Evolutionary conservation across 2,797 vertebrate genomes (phyloP).

Genomic region (Alcedo atthis): DNA sequence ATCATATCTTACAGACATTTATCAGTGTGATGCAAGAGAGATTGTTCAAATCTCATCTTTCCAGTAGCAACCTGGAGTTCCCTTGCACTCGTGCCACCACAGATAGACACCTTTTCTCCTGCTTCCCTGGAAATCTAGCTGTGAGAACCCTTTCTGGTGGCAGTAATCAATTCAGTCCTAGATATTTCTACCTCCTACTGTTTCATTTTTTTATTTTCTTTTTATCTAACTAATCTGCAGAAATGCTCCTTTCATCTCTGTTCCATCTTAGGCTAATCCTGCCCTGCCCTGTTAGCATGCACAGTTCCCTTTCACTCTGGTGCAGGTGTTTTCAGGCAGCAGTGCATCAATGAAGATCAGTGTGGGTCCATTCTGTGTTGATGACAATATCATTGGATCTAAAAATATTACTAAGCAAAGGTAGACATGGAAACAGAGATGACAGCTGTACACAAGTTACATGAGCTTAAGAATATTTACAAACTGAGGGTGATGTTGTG

Average conservation of each 20-base stretch:
- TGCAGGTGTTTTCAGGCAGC: background rate
- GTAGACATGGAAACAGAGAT: background rate
- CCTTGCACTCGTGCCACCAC: background rate
- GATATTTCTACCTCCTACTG: background rate
- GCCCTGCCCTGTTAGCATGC: background rate
- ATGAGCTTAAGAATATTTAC: background rate
- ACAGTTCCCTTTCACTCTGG: background rate
- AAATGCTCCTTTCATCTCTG: slow-evolving; percentile 17
- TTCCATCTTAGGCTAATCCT: background rate
- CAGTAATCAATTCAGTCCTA: background rate
- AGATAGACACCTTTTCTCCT: background rate
- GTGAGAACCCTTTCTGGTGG: background rate
- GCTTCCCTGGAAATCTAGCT: background rate
- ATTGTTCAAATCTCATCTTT: background rate
- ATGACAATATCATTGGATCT: background rate
- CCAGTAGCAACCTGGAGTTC: background rate
- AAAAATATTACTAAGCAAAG: background rate
- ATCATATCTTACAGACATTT: background rate
- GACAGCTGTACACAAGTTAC: background rate
- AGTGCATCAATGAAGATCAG: background rate
- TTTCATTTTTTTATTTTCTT: background rate
- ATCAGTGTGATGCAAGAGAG: background rate
- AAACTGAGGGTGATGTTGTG: background rate
- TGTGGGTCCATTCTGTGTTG: background rate
- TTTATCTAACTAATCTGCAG: slow-evolving; percentile 13